Evolutionary conservation across 2,888 invertebrate species (phyloP), one percentile per base, ranked within the genome.

Genomic region (Drosophila mulleri): DNA sequence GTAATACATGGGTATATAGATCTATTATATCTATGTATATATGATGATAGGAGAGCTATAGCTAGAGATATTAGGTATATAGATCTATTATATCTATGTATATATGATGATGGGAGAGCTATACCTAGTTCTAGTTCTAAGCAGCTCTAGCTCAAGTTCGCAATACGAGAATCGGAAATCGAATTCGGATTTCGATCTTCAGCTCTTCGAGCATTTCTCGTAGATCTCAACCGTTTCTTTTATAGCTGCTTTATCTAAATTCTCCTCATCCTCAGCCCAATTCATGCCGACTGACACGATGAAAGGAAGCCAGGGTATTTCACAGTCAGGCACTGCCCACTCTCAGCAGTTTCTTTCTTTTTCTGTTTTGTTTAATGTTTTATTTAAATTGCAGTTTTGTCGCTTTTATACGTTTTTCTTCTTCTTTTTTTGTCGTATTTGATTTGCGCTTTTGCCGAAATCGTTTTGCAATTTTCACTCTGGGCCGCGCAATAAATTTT

Each of bases 391-490:
- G 60, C 54, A 70, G 29, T 68, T 68, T 62, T 54, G 65, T 50
- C 44, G 12, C 56, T 59, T 23, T 61, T 26, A 37, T 45, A 8
- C 20, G 37, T 35, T 23, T 23, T 39, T 39, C 8, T 5, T 39
- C 2, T 16, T n/a, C 6, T 41, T 41, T 41, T n/a, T n/a, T 41
- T n/a, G 2, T 41, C 54, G 26, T 57, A 50, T 50, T 42, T 32
- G 45, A 37, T 45, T 58, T 18, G 32, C 18, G 18, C 50, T 66
- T 67, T 72, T 54, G 47, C 14, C 35, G 67, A 75, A 78, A 79
- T 78, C 59, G 68, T 73, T 81, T 75, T 78, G 75, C 72, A 81
- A 81, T 81, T 81, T 80, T 76, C 83, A 82, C 74, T 74, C 71
- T 74, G 75, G 65, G 69, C 60, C 56, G 53, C 67, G 67, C 67